A percentile compares a stretch with the other conserved stretches of the same genome.
Conservation (phyloP, 1,140 invertebrate species). For the Drosophila watanabei region DNA sequence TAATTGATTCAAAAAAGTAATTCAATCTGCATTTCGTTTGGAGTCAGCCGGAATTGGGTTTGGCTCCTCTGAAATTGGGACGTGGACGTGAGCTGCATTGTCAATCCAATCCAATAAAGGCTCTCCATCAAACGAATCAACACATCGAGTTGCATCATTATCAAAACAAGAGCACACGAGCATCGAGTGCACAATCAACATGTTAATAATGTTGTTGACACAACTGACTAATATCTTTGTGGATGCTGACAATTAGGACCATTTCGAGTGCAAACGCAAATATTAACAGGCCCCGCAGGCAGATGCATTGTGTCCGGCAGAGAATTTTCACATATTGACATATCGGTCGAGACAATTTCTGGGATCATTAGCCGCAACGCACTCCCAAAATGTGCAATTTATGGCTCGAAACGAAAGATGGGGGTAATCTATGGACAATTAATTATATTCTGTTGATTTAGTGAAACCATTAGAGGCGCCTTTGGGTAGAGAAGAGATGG, state of each 20-base stretch:
- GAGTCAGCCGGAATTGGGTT: slow-evolving; percentile 22
- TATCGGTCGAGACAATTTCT: slow-evolving; percentile 8
- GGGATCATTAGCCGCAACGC: slow-evolving; percentile 7
- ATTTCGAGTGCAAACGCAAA: slow-evolving; percentile 27
- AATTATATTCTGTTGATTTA: slow-evolving; percentile 11
- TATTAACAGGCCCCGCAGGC: slow-evolving; percentile 23
- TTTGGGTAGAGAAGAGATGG: background rate
- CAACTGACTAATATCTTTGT: slow-evolving; percentile 33
- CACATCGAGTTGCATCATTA: slow-evolving; percentile 30
- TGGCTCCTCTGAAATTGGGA: slow-evolving; percentile 28
- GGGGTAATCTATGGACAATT: background rate
- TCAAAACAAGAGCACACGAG: slow-evolving; percentile 7
- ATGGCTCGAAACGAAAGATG: background rate
- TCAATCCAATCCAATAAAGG: slow-evolving; percentile 25
- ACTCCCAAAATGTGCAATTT: background rate
- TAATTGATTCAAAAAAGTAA: slow-evolving; percentile 73
- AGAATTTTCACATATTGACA: background rate
- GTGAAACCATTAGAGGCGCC: background rate
- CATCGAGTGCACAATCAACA: slow-evolving; percentile 26
- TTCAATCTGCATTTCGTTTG: slow-evolving; percentile 62
- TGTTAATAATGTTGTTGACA: slow-evolving; percentile 30
- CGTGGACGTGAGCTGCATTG: slow-evolving; percentile 33
- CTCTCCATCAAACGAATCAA: slow-evolving; percentile 14
- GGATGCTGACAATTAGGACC: slow-evolving; percentile 34
- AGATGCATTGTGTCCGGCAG: slow-evolving; percentile 4